Base-by-base conservation (phyloP, 2,888 invertebrate species). In the Acrobasis suavella region DNA sequence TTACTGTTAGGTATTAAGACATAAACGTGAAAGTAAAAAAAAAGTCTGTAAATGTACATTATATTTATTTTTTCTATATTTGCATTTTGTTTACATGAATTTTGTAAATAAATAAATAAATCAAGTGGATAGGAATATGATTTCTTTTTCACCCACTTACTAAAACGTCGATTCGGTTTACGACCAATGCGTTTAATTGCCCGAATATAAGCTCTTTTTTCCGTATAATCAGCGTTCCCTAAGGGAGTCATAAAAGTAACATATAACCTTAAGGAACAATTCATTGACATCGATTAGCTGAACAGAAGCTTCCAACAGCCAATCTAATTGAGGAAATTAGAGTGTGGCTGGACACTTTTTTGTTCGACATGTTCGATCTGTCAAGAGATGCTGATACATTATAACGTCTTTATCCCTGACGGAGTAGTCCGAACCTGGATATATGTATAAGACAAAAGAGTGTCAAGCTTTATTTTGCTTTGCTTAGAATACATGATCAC, bases 251-350 rank as follows among this genome's bases (percentile, higher is more conserved):
- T 46, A 46, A 46, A 46, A 46, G 14, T 46, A 46, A 46, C 1
- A 46, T 46, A 46, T 46, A 46, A 46, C 46, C 46, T 10, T 46
- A 46, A n/a, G 46, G 46, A 46, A 46, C 46, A 14, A 46, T 46
- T 46, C 46, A 46, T 46, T 46, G n/a, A 46, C 46, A 46, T 46
- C 46, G 46, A 46, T 46, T 46, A 46, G 46, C 46, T 46, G 46
- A 46, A 46, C 46, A 46, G 46, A 46, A 46, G 46, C 3, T 46
- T 46, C 46, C 46, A 46, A 46, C 46, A 46, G 46, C 46, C n/a
- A 46, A 2, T 3, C 14, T 46, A 46, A 46, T 46, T 46, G 42
- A 46, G 46, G 46, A 46, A 46, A 46, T 46, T n/a, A n/a, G n/a
- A 46, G 46, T 46, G 14, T 46, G 7, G 0, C 46, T 14, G 5